Conservation (phyloP, 2,888 invertebrate genomes). For the Uloborus plumipes region DNA sequence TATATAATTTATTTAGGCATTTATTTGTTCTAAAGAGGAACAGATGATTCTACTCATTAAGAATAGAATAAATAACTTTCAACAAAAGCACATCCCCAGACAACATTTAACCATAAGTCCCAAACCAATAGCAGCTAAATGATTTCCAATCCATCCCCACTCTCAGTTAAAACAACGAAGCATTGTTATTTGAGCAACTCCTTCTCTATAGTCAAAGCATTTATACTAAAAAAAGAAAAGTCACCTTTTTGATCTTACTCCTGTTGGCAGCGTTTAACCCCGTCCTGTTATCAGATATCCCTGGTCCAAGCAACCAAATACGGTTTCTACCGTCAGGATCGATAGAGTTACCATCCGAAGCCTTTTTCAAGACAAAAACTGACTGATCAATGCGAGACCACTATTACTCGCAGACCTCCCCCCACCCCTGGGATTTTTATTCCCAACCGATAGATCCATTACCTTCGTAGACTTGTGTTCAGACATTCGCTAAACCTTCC, state of each 20-base stretch:
- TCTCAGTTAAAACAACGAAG: no score
- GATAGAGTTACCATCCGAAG: conserved; percentile 11
- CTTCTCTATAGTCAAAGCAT: no score
- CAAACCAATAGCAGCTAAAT: no score
- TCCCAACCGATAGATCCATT: conserved; percentile 47
- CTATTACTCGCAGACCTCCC: conserved; percentile 25
- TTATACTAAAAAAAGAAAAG: no score
- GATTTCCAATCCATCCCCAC: no score
- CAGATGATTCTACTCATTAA: no score
- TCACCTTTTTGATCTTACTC: neutral
- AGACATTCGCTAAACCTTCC: conserved; percentile 12
- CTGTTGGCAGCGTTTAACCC: conserved; percentile 22
- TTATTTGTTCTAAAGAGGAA: no score
- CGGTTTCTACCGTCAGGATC: conserved; percentile 12
- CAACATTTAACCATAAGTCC: no score
- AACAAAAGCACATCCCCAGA: no score
- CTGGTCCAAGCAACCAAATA: neutral
- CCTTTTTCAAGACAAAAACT: conserved; percentile 39
- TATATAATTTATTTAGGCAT: no score
- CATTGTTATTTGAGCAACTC: no score
- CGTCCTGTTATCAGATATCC: conserved; percentile 16
- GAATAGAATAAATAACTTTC: no score
- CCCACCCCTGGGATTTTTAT: conserved; percentile 28
- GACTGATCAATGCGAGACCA: conserved; percentile 34
- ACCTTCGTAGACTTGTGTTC: conserved; percentile 3